Evolutionary conservation across 2,113 vertebrate species (phyloP), one percentile per base, ranked within the genome.

Genomic region (Paracanthobrama guichenoti): DNA sequence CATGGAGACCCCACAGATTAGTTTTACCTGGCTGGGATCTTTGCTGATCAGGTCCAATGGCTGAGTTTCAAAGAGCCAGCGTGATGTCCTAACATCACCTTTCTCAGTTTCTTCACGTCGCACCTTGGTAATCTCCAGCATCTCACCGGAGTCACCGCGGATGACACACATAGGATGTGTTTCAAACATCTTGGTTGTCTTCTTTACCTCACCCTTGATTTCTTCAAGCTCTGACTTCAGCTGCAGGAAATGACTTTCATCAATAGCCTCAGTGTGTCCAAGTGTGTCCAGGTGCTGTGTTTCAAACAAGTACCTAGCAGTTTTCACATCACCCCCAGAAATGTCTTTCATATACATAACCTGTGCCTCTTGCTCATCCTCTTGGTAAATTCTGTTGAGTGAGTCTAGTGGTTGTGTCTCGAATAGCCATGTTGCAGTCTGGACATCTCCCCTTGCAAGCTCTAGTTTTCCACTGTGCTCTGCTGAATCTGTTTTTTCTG

Each of bases 171-270:
- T 86, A 2, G 96, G 95, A 53, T 94, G 94, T 0, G 93, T 94
- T 93, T 98, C 95, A 90, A 98, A 98, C 91, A 93, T 93, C 80
- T 93, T 95, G 74, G 93, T 95, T 26, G 94, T 97, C 64, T 92
- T 96, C 87, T 95, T 97, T 71, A 97, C 92, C 1, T 93, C 94
- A 60, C 94, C 94, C 89, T 96, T 96, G 84, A 96, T 92, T 87
- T 96, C 94, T 87, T 97, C 96, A 31, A 97, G 91, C 88, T 97
- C 95, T 50, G 96, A 96, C 86, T 93, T 96, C 42, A 96, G 92
- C 66, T 94, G 94, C 46, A 97, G 83, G 75, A 97, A 94, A 86
- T 96, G 92, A 71, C 90, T 88, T 85, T 96, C 94, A 75, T 96
- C 95, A 6, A 96, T 93, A 57, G 93, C 94, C 85, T 95, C 94